A percentile compares a stretch with the other conserved stretches of the same genome.
Conservation (phyloP, 2,888 invertebrate species). For the Gisinianus flammeolus region DNA sequence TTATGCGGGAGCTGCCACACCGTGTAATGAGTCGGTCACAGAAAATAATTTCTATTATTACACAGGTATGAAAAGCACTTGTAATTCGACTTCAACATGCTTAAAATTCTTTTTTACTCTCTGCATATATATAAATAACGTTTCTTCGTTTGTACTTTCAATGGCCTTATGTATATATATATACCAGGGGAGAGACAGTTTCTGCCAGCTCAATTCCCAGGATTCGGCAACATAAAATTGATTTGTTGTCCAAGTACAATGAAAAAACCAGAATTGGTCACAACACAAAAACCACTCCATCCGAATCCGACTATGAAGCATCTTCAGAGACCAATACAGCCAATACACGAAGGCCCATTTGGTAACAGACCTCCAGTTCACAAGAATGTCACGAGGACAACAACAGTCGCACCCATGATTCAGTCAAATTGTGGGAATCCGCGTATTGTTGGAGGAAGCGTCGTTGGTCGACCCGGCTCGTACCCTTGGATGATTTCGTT, state of each 20-base stretch:
- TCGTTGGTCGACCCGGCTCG: background rate
- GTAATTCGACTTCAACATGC: background rate
- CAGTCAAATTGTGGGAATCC: background rate
- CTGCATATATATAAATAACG: too few species aligned
- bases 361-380: background rate
- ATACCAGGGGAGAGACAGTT: background rate
- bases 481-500: constrained; percentile 68
- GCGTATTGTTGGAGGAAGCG: background rate
- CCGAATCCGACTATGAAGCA: background rate
- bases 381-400: background rate
- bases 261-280: background rate
- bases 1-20: constrained; percentile 12
- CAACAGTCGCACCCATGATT: constrained; percentile 8
- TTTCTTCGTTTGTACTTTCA: too few species aligned
- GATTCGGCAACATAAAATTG: background rate
- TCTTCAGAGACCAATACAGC: background rate
- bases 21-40: background rate
- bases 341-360: background rate
- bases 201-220: background rate
- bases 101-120: background rate
- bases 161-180: background rate
- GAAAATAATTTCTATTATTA: constrained; percentile 17
- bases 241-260: background rate
- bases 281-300: background rate
- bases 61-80: background rate